Percentiles rank a stretch among this genome's conserved stretches.
Evolutionary conservation across 2,113 vertebrate genomes (phyloP).

Genomic region (Pristiophorus japonicus): DNA sequence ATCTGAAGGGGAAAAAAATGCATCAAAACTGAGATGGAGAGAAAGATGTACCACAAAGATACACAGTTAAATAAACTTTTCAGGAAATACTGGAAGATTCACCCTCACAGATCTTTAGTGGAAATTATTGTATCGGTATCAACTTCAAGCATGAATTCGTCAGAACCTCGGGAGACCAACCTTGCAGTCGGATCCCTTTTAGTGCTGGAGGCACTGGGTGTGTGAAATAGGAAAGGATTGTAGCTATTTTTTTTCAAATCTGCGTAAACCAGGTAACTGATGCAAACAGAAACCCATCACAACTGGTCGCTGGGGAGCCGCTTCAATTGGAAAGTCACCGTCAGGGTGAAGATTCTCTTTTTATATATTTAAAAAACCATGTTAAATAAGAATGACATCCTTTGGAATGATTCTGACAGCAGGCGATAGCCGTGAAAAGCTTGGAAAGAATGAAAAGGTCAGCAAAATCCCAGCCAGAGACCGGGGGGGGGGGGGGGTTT

Average conservation of each 20-base stretch:
- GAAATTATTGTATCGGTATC: background rate
- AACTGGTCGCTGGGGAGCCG: background rate
- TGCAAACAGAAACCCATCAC: background rate
- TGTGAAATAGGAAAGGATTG: background rate
- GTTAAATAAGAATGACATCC: background rate
- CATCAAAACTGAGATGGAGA: background rate
- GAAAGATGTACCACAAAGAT: background rate
- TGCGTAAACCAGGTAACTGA: too few species aligned
- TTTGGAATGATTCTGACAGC: background rate
- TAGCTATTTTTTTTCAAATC: background rate
- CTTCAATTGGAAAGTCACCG: background rate
- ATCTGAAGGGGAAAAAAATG: background rate
- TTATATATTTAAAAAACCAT: background rate
- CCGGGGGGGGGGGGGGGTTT: too few species aligned
- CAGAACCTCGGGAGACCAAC: background rate
- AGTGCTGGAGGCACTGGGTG: background rate
- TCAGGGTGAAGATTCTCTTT: background rate
- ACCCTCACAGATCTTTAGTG: background rate
- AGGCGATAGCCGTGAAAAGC: background rate
- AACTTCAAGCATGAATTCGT: background rate
- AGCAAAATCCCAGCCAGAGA: background rate
- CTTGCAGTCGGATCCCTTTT: background rate
- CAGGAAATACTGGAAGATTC: background rate
- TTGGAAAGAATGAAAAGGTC: background rate
- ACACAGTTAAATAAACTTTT: background rate